Base-by-base conservation (phyloP, 1,140 invertebrate genomes). In the Euschistus heros region DNA sequence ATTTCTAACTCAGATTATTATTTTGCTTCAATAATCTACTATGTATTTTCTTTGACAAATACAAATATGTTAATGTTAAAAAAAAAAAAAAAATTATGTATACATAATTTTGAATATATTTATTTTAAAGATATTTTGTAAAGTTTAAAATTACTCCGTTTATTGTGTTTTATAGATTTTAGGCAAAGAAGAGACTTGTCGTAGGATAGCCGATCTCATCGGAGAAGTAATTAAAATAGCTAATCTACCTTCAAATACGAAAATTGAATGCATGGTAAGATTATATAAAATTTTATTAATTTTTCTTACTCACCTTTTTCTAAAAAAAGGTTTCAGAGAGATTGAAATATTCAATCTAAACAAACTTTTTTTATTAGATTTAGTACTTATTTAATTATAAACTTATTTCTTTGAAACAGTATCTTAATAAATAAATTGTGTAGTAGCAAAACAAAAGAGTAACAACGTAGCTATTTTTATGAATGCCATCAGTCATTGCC, bases 121-220 rank as follows among this genome's bases (percentile, higher is more conserved):
- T 33, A 65, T 42, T 62, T 64, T 18, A 13, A 50, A 30, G 15
- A 54, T 13, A 17, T 10, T 8, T 7, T 27, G 22, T 37, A 15
- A 33, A 52, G 33, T 62, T 22, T 18, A 0, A 20, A n/a, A 6
- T 20, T 30, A 55, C 66, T 37, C 20, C 62, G n/a, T n/a, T 62
- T 67, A 60, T 62, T 64, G 47, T 66, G 61, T 68, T 22, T 72
- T 67, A 30, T 66, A 85, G 83, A 63, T 73, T 2, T 66, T 91
- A 1, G 91, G 91, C 0, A 85, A 89, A 70, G 80, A 86, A 2
- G 87, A 91, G 75, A 88, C 87, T 70, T 80, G 83, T 0, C 77
- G 80, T 7, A 81, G 89, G 61, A 85, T 95, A 46, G 80, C 83
- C 46, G 76, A 81, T 2, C 87, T 95, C 84, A 82, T 92, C 7